Percentiles rank a stretch among this genome's conserved stretches.
phyloP scores from a whole-genome alignment of 2,888 invertebrate species.

The Andrena minutula region DNA sequence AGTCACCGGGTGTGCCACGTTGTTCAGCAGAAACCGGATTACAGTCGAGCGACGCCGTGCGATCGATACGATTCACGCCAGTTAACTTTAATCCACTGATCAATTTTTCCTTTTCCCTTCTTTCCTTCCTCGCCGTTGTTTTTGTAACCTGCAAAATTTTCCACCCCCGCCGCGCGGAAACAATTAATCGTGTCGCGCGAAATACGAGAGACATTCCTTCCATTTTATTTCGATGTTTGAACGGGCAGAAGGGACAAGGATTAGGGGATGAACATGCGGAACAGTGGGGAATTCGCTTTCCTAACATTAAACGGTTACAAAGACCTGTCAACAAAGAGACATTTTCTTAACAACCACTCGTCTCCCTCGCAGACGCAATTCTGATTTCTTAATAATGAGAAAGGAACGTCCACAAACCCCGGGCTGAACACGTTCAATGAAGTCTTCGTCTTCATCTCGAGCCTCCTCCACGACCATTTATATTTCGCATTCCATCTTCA shows the following conservation, averaged over 20 bases:
- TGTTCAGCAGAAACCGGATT: slow-evolving; percentile 66
- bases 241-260: not conserved
- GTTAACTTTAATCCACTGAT: slow-evolving; percentile 66
- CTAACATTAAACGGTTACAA: no score
- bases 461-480: slow-evolving; percentile 9
- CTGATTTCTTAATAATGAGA: no score
- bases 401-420: no score
- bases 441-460: slow-evolving; percentile 1
- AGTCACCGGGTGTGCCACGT: slow-evolving; percentile 67
- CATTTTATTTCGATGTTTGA: not conserved
- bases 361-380: no score
- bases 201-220: slow-evolving; percentile 6
- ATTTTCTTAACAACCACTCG: no score
- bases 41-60: slow-evolving; percentile 53
- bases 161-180: slow-evolving; percentile 26
- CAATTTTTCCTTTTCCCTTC: slow-evolving; percentile 33
- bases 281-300: no score
- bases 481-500: slow-evolving; percentile 16
- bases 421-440: no score
- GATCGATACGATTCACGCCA: slow-evolving; percentile 66
- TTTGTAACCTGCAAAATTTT: slow-evolving; percentile 50
- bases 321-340: no score
- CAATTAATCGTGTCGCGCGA: slow-evolving; percentile 38
- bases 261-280: not conserved
- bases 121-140: slow-evolving; percentile 13